Evolutionary conservation across 2,797 vertebrate genomes (phyloP).

Genomic region (Iguana delicatissima): DNA sequence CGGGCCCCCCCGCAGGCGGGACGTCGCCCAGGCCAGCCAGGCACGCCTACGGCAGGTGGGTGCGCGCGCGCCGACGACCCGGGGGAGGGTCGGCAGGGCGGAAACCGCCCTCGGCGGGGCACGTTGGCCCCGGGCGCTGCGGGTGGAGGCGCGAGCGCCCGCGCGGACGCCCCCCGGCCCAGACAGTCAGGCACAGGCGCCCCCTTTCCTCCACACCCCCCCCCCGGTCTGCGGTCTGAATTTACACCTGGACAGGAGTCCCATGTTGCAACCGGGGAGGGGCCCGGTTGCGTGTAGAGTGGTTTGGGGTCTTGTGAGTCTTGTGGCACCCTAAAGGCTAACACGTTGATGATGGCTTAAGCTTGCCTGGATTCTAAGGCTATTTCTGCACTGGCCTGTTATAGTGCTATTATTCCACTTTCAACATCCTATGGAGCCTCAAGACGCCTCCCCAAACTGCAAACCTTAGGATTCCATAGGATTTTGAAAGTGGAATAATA

Average conservation of each 20-base stretch:
- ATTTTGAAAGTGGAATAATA: too few species aligned
- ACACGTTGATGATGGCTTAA: background rate
- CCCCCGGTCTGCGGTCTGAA: too few species aligned
- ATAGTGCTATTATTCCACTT: too few species aligned
- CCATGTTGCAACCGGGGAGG: background rate
- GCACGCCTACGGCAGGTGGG: conserved; percentile 89
- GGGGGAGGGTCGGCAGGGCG: background rate
- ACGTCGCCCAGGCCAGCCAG: conserved; percentile 81
- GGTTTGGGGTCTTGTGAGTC: background rate
- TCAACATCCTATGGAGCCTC: too few species aligned
- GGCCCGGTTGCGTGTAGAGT: too few species aligned
- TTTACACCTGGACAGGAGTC: background rate
- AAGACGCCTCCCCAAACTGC: too few species aligned
- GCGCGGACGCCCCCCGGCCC: background rate
- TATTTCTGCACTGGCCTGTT: too few species aligned
- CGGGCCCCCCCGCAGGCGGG: conserved; percentile 82
- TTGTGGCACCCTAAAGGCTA: background rate
- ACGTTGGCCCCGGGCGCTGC: background rate
- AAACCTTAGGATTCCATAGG: too few species aligned
- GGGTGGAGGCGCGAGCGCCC: background rate
- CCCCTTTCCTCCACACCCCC: background rate
- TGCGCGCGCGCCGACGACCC: conserved; percentile 59
- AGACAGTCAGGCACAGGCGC: too few species aligned
- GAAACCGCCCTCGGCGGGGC: background rate
- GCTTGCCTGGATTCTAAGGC: background rate